Base-by-base conservation (phyloP, 1,140 invertebrate species). In the Drosophila suzukii region DNA sequence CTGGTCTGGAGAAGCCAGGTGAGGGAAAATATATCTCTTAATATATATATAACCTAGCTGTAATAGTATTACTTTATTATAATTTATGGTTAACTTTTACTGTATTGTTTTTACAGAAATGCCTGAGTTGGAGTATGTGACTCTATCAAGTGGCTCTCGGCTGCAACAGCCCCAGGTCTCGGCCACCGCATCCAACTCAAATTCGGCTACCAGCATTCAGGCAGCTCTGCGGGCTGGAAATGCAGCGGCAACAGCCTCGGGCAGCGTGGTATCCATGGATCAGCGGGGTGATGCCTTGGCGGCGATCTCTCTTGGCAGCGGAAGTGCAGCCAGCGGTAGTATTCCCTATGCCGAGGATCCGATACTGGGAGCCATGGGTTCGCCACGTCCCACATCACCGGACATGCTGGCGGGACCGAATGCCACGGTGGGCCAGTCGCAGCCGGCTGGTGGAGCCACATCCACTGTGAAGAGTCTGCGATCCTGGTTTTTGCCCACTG, bases 1-100 rank as follows among this genome's bases (percentile, higher is more conserved):
- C 97, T 63, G 97, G 97, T 70, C 94, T 96, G 76, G 97, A 98
- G 91, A 97, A 97, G 92, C 98, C 97, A 93, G 96, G 97, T 97
- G 20, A 20, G 20, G 20, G 2, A 20, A 20, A 20, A 20, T 20
- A 20, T 20, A 20, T 20, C 20, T 20, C n/a, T 20, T 20, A 20
- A 20, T 20, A n/a, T n/a, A n/a, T 20, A 20, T 20, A 20, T 20
- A 20, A 20, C 0, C 20, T 20, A 20, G 20, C 20, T 20, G 20
- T 20, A 20, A 20, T 20, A 20, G 20, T 20, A 20, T 20, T 20
- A 1, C 1, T 46, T 11, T 20, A 44, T 24, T 13, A 13, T 46
- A 6, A 24, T 27, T 3, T 30, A 30, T 13, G 6, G n/a, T 6
- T 3, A 49, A 49, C 11, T 4, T 13, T 30, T n/a, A 12, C n/a